Conservation (phyloP, 2,797 vertebrate species). For the Spatula clypeata region DNA sequence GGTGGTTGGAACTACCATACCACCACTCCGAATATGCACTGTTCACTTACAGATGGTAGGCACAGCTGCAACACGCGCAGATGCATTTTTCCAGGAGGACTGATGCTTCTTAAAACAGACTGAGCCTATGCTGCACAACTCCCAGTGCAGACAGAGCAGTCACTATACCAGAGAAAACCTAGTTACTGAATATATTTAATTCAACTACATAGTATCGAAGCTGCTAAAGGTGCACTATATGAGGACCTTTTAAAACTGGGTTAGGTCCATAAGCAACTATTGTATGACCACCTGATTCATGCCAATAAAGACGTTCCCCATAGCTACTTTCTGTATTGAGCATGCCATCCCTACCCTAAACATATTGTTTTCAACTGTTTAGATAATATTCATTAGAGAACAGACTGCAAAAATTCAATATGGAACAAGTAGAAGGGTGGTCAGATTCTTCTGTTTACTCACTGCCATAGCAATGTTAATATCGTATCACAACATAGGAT, state of each 20-base stretch:
- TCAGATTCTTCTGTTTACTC: not conserved
- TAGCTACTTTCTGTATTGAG: not conserved
- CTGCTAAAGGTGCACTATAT: not conserved
- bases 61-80: not conserved
- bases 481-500: not conserved
- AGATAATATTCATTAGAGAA: not conserved
- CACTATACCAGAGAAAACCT: fast-evolving
- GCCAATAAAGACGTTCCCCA: not conserved
- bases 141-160: fast-evolving
- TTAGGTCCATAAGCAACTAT: not conserved
- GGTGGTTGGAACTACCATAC: not conserved
- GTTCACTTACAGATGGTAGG: fast-evolving
- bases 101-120: not conserved
- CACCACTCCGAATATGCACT: fast-evolving
- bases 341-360: not conserved
- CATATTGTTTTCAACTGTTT: not conserved
- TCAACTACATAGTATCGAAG: not conserved
- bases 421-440: not conserved
- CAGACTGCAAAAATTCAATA: not conserved
- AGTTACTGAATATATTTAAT: not conserved
- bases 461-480: not conserved
- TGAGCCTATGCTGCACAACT: not conserved
- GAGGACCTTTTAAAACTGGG: not conserved
- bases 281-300: not conserved
- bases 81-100: too few species aligned